Percentiles rank a stretch among this genome's conserved stretches.
Evolutionary conservation across 2,113 vertebrate genomes (phyloP).

Genomic region (Ophthalmolycus amberensis): DNA sequence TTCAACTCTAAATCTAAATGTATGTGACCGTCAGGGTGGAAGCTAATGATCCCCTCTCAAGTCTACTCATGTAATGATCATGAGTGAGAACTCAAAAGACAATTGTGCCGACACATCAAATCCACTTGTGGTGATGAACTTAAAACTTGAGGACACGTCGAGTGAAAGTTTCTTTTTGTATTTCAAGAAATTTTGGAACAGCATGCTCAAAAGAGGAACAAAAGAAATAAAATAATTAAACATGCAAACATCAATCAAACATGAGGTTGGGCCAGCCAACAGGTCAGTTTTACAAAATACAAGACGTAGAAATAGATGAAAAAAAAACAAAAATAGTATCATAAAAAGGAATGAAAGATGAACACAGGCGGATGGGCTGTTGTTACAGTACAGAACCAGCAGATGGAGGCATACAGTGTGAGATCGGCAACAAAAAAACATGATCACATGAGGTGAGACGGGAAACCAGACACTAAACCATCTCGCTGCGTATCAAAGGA

Average conservation of each 20-base stretch:
- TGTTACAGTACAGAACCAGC: slow-evolving; percentile 67
- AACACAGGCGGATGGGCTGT: slow-evolving; percentile 17
- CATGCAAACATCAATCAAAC: slow-evolving; percentile 62
- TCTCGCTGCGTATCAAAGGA: background rate
- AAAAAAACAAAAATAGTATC: background rate
- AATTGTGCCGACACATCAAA: background rate
- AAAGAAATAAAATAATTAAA: slow-evolving; percentile 59
- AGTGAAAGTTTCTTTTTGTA: slow-evolving; percentile 50
- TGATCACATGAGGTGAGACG: background rate
- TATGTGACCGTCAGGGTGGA: background rate
- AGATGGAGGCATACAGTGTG: slow-evolving; percentile 70
- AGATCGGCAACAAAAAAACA: slow-evolving; percentile 25
- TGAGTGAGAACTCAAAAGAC: background rate
- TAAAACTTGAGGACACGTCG: slow-evolving; percentile 6
- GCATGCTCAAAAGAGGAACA: slow-evolving; percentile 47
- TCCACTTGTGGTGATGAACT: background rate
- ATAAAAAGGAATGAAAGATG: slow-evolving; percentile 22
- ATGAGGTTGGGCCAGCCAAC: slow-evolving; percentile 74
- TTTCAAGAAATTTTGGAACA: slow-evolving; percentile 56
- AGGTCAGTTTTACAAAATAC: slow-evolving; percentile 41
- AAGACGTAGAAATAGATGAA: slow-evolving; percentile 17
- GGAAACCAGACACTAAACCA: background rate
- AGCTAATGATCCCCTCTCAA: background rate
- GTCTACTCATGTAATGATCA: background rate
- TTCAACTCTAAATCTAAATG: background rate